Base-by-base conservation (phyloP, 2,797 vertebrate species). In the Oryzias sinensis region DNA sequence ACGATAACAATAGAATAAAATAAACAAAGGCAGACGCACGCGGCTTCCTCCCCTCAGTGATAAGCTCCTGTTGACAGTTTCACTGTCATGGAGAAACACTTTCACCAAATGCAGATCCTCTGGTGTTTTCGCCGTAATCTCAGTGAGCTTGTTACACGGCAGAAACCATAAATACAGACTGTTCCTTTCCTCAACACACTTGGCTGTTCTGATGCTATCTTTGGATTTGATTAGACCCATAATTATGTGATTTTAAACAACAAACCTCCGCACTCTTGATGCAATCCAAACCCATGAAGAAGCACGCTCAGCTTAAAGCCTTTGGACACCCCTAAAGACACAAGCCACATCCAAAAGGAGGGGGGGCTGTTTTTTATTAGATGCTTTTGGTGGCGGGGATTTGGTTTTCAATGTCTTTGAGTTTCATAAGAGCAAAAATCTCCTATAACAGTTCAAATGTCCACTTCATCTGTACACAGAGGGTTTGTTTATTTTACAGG, bases 161-260 rank as follows among this genome's bases (percentile, higher is more conserved):
- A 11, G 27, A 53, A 62, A 59, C 47, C 17, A 60, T 76, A 62
- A 80, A 79, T 58, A 54, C 6, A 1, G 70, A 9, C 29, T 46
- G 29, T 40, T 16, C 56, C 50, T 20, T 27, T 41, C 62, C 49
- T 47, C 45, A 13, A 41, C 44, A 55, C 48, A 51, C 27, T 51
- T 44, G 37, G 37, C 46, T 0, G 8, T 27, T 42, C 40, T 59
- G 59, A 63, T 77, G 56, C 80, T 77, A 82, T 83, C 60, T 81
- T 77, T 75, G 72, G 80, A 52, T 62, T 73, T 70, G 63, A 86
- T 83, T 72, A 74, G 63, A 67, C 62, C 74, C 47, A 18, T 82
- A 80, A 84, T 84, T 82, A 82, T 65, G 62, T 1, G 47, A 54
- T 33, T 33, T 65, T 53, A 18, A 62, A 58, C 29, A 9, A 42